A percentile compares a stretch with the other conserved stretches of the same genome.
phyloP scores from a whole-genome alignment of 2,888 invertebrate genomes.

The Argyresthia goedartella region DNA sequence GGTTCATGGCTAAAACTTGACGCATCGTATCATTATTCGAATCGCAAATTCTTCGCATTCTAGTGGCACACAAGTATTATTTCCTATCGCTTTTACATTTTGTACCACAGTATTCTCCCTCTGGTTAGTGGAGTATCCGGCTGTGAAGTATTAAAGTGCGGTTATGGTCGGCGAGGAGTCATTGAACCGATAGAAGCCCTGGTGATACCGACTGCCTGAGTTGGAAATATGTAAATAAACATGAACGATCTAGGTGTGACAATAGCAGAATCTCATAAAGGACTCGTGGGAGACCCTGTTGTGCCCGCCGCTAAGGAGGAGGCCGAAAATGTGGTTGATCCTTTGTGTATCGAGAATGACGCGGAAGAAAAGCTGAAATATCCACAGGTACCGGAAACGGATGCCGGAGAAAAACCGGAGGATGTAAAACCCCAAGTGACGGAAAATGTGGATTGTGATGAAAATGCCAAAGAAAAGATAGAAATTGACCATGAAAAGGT shows the following conservation, averaged over 20 bases:
- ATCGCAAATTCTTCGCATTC: conserved; percentile 31
- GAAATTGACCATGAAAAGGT: background rate
- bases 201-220: conserved; percentile 49
- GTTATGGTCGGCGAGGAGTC: conserved; percentile 36
- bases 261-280: conserved; percentile 25
- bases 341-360: conserved; percentile 37
- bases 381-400: conserved; percentile 19
- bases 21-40: conserved; percentile 50
- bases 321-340: conserved; percentile 49
- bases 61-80: background rate
- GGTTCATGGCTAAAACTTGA: conserved; percentile 51
- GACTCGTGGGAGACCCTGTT: background rate
- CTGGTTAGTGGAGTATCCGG: background rate
- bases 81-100: too few relatives aligned
- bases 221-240: conserved; percentile 69
- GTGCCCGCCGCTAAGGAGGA: conserved; percentile 27
- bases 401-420: conserved; percentile 17
- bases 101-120: background rate
- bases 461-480: conserved; percentile 61
- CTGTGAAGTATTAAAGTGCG: conserved; percentile 11
- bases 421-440: conserved; percentile 24
- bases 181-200: conserved; percentile 53
- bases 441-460: conserved; percentile 44
- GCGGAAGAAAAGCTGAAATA: background rate
- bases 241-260: conserved; percentile 66